Base-by-base conservation (phyloP, 2,113 vertebrate species). In the Tapirus terrestris region DNA sequence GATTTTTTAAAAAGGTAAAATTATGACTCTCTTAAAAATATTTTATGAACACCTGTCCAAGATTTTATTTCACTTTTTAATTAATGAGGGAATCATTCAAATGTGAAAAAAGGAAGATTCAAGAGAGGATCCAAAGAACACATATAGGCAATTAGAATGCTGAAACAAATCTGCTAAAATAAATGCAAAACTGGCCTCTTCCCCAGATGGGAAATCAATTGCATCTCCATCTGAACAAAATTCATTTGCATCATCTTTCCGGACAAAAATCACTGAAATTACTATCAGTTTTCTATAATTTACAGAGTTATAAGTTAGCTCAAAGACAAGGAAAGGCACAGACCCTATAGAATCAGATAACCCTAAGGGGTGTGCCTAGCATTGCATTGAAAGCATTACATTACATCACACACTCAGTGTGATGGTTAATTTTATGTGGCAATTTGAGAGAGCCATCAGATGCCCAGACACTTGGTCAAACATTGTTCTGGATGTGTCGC, bases 31-130 rank as follows among this genome's bases (percentile, higher is more conserved):
- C 29, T 94, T 63, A 70, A 92, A 77, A 81, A 85, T 65, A 88
- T 68, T 89, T 61, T 75, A 68, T 36, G 17, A 91, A 79, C 33
- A 23, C n/a, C 51, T 60, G 31, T 63, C 18, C 27, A 81, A 76
- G 13, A 89, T 96, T 94, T 60, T 82, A 86, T 95, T 89, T 80
- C 20, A 73, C 31, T 33, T 14, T 27, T 39, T 53, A 76, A 80
- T 83, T 83, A 76, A 91, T 82, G 45, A 82, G 16, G 25, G 33
- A 65, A 89, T 91, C 73, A 81, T 76, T 85, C 61, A 89, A 72
- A 63, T 85, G 8, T 65, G 61, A 77, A 77, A 70, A 17, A 65
- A 43, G 27, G n/a, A 27, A 23, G 7, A 9, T 63, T 48, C 51
- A 23, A 63, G 45, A 92, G 56, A 72, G 61, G 11, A 51, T 61